Evolutionary conservation across 1,140 invertebrate species (phyloP).

Genomic region (Lucilia cuprina): DNA sequence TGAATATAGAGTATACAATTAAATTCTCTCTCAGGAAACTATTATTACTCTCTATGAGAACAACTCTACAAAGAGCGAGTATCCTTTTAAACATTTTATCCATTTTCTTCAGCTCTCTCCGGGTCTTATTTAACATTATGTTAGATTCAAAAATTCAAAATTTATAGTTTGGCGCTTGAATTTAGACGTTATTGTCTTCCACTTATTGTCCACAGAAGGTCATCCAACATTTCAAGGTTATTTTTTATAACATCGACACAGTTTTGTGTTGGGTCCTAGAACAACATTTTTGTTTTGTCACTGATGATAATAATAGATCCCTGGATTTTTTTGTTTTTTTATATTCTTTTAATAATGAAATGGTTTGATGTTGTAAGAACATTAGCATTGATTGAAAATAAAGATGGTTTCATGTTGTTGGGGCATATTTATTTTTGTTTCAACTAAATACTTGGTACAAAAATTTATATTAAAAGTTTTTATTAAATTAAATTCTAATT

Average conservation of each 20-base stretch:
- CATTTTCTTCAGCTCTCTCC: background rate
- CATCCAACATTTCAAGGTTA: conserved; percentile 7
- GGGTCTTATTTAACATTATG: background rate
- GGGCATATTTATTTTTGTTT: no score
- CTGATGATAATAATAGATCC: background rate
- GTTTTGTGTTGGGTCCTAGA: background rate
- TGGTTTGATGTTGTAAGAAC: background rate
- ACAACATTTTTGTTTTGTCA: background rate
- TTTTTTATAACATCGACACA: background rate
- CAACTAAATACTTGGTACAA: no score
- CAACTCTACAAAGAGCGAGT: background rate
- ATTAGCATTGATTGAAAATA: no score
- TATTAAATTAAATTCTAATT: no score
- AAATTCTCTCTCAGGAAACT: background rate
- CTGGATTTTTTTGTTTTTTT: background rate
- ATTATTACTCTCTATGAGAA: background rate
- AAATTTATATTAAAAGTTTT: no score
- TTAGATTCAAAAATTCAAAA: background rate
- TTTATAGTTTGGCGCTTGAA: background rate
- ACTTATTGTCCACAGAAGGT: background rate
- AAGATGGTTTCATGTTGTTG: no score
- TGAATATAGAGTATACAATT: background rate
- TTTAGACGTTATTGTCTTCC: background rate
- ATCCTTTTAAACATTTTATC: background rate
- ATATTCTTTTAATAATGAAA: background rate